These are phyloP conservation scores for Drosophila ercepeae DNA, from an alignment of 1,140 invertebrate species.

Conservation along the genomic window DNA sequence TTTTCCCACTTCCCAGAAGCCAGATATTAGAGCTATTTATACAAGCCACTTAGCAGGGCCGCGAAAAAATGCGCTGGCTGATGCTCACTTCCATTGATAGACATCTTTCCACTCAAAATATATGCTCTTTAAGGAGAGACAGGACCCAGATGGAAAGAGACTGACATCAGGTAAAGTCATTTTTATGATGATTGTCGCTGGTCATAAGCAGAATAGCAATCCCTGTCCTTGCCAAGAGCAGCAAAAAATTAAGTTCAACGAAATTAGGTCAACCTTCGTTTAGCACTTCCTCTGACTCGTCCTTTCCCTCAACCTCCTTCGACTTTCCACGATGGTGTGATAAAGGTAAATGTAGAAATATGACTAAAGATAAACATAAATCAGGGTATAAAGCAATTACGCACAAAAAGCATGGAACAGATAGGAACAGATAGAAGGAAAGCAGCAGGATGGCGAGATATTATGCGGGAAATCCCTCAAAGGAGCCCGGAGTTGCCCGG, in stretches of 20 bases:
- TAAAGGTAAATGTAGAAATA: slow-evolving; percentile 80
- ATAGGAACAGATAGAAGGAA: slow-evolving; percentile 8
- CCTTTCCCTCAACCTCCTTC: neutral
- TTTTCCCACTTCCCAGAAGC: slow-evolving; percentile 6
- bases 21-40: slow-evolving; percentile 1
- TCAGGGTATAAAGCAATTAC: slow-evolving; percentile 76
- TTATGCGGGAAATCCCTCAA: slow-evolving; percentile 5
- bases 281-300: neutral
- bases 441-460: slow-evolving; percentile 20
- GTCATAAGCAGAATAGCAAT: neutral
- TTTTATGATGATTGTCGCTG: slow-evolving; percentile 63
- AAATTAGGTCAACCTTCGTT: slow-evolving; percentile 65
- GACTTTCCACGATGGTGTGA: slow-evolving; percentile 30
- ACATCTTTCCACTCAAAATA: slow-evolving; percentile 11
- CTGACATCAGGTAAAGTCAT: slow-evolving; percentile 33
- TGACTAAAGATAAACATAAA: slow-evolving; percentile 78
- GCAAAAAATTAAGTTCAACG: slow-evolving; percentile 68
- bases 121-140: neutral
- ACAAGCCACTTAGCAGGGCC: slow-evolving; percentile 1
- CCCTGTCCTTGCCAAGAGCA: slow-evolving; percentile 18
- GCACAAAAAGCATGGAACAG: slow-evolving; percentile 26
- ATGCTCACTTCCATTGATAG: slow-evolving; percentile 31
- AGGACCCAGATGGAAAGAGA: slow-evolving; percentile 1
- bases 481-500: slow-evolving; percentile 1
- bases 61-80: slow-evolving; percentile 18